Conservation (phyloP, 2,888 invertebrate genomes). For the Metacarcinus magister region DNA sequence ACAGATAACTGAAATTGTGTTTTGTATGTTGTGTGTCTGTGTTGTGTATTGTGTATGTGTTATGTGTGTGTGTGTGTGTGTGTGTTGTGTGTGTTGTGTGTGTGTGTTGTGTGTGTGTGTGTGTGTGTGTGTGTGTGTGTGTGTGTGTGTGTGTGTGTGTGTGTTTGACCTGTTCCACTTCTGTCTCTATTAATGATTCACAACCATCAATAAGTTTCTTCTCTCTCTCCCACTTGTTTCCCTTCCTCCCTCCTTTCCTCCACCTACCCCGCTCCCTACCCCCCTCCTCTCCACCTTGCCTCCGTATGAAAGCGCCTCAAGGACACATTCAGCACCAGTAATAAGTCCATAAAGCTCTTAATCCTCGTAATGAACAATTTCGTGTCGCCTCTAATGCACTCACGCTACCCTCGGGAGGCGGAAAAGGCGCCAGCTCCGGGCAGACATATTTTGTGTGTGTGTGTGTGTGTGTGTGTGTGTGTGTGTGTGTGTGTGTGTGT, state of each 20-base stretch:
- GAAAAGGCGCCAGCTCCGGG: background rate
- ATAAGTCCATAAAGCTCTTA: conserved; percentile 15
- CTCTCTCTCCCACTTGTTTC: background rate
- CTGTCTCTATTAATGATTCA: background rate
- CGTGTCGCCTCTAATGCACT: conserved; percentile 26
- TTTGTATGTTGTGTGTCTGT: no score
- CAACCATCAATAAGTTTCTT: background rate
- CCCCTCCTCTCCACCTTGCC: background rate
- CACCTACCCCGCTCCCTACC: background rate
- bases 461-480: background rate
- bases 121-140: no score
- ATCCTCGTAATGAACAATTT: conserved; percentile 26
- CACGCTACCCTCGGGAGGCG: conserved; percentile 8
- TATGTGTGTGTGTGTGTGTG: conserved; percentile 26
- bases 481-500: background rate
- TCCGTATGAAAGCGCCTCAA: background rate
- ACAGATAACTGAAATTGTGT: conserved; percentile 26
- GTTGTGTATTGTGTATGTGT: background rate
- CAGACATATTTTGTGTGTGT: background rate
- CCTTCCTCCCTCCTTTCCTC: background rate
- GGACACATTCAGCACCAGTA: conserved; percentile 26
- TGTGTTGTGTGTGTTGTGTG: conserved; percentile 12
- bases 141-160: no score
- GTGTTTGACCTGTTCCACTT: background rate
- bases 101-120: no score